Conservation (phyloP, 2,888 invertebrate genomes). For the Conchocele bisecta region DNA sequence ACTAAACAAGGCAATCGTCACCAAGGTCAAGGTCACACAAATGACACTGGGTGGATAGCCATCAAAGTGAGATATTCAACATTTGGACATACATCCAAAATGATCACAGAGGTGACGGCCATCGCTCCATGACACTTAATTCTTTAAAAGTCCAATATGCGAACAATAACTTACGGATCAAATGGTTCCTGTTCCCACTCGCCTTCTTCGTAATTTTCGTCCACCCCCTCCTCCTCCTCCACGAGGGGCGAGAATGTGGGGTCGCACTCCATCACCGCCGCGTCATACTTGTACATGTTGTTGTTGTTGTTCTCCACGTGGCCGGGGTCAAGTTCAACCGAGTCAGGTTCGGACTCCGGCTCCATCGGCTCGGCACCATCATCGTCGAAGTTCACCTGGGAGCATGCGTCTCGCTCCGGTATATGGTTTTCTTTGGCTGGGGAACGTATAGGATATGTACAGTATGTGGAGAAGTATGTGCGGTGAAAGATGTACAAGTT, state of each 20-base stretch:
- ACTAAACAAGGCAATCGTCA: too few relatives aligned
- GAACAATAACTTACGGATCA: conserved; percentile 88
- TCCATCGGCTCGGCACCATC: conserved; percentile 11
- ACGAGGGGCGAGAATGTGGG: conserved; percentile 44
- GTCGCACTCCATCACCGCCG: conserved; percentile 53
- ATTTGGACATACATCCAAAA: too few relatives aligned
- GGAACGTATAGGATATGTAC: too few relatives aligned
- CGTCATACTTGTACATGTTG: conserved; percentile 43
- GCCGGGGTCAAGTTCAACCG: conserved; percentile 6
- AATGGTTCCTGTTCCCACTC: conserved; percentile 90
- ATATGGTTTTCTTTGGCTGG: conserved; percentile 78
- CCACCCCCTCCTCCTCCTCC: conserved; percentile 72
- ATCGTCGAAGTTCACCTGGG: conserved; percentile 46
- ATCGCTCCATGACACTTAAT: too few relatives aligned
- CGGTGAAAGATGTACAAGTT: too few relatives aligned
- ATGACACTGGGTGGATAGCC: too few relatives aligned
- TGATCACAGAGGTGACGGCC: too few relatives aligned
- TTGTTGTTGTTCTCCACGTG: conserved; percentile 58
- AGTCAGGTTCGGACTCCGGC: conserved; percentile 1
- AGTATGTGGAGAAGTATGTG: too few relatives aligned
- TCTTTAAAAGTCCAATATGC: too few relatives aligned
- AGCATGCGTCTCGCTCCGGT: conserved; percentile 62
- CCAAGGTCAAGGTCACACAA: too few relatives aligned
- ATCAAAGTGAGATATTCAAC: too few relatives aligned
- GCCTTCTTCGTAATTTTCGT: conserved; percentile 85